Evolutionary conservation across 1,140 invertebrate species (phyloP), one percentile per base, ranked within the genome.

Genomic region (Trypoxylus dichotomus): DNA sequence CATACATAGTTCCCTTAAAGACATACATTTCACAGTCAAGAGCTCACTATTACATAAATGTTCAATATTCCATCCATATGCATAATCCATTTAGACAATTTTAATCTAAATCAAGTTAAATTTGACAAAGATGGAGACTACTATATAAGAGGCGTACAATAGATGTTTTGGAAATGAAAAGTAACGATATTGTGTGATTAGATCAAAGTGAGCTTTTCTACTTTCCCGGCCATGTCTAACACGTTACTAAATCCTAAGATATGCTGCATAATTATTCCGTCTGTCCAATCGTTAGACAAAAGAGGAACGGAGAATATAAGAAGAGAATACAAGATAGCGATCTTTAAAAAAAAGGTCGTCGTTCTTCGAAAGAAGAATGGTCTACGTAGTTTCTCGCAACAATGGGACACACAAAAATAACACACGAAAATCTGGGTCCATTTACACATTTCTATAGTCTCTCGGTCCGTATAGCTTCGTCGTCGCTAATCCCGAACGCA

Each of bases 391-490:
- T 68, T 25, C 60, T 68, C 60, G 72, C 72, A 43, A 43, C 72
- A 43, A 74, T 74, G 72, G 29, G 72, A 68, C 72, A 74, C n/a
- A 74, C 41, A 74, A 74, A 37, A 43, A 74, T 74, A 74, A 43
- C 15, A 43, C 29, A 74, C 72, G 72, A 74, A 74, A 74, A 74
- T 41, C 41, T 43, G 29, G 41, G 41, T 74, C 72, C 72, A 74
- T 74, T 74, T 74, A 74, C 72, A 74, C 72, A 74, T 74, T 74
- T 74, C 72, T 74, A 71, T 71, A 74, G 72, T 74, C 41, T 32
- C 72, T 41, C 27, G 19, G 60, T 68, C 60, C 19, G 15, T 68
- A 29, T 68, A 68, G 60, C 27, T 68, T 68, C 60, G 41, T 72
- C 58, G 32, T 37, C 72, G 72, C 27, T 74, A 74, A 74, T 74